These are phyloP conservation scores for Odobenus rosmarus DNA, from an alignment of 2,113 vertebrate species.

Conservation along the genomic window DNA sequence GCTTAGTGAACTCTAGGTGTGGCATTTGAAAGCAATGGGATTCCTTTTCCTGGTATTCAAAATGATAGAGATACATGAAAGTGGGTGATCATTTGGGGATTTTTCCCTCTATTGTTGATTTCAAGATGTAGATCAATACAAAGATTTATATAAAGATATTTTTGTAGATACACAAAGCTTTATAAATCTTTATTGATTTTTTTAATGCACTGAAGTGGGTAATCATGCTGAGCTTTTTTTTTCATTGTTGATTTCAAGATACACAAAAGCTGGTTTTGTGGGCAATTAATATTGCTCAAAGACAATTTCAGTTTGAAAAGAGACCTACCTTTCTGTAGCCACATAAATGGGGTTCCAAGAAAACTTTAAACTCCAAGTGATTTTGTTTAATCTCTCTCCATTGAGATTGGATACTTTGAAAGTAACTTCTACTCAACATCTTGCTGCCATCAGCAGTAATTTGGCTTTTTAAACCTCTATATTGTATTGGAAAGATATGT, in stretches of 20 bases:
- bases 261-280: background rate
- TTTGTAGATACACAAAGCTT: background rate
- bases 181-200: constrained; percentile 45
- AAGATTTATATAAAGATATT: background rate
- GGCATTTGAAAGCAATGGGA: background rate
- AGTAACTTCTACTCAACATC: constrained; percentile 11
- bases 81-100: background rate
- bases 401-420: background rate
- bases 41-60: background rate
- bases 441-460: background rate
- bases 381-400: constrained; percentile 12
- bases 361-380: background rate
- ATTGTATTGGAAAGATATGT: background rate
- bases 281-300: background rate
- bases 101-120: constrained; percentile 6
- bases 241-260: constrained; percentile 60
- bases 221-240: background rate
- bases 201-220: background rate
- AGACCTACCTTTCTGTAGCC: background rate
- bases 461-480: constrained; percentile 11
- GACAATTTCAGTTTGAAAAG: background rate
- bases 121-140: constrained; percentile 24
- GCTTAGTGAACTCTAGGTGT: constrained; percentile 9
- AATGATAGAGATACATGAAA: background rate
- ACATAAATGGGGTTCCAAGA: background rate